Evolutionary conservation across 1,140 invertebrate species (phyloP).

Genomic region (Aphelenchoides fujianensis): DNA sequence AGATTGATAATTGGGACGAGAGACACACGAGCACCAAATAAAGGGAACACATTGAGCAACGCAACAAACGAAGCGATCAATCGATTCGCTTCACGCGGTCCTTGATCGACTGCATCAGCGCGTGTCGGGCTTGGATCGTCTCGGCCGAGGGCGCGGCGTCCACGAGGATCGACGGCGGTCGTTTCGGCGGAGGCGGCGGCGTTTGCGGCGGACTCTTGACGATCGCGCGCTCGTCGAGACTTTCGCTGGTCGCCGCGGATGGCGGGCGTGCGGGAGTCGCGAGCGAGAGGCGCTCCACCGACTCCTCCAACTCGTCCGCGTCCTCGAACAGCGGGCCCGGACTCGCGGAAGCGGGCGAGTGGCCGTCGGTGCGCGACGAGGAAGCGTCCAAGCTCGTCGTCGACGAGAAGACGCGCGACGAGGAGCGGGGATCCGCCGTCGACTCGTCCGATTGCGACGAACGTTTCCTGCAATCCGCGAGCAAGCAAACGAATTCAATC

Average conservation of each 20-base stretch:
- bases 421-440: neutral
- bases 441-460: conserved; percentile 18
- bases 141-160: conserved; percentile 18
- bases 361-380: neutral
- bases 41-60: too few species aligned
- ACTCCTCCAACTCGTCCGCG: neutral
- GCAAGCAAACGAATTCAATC: too few species aligned
- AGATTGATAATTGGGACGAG: too few species aligned
- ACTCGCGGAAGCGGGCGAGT: conserved; percentile 13
- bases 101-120: conserved; percentile 42
- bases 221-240: too few species aligned
- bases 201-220: too few species aligned
- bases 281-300: neutral
- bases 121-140: conserved; percentile 36
- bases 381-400: neutral
- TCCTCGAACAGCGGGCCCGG: neutral
- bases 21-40: too few species aligned
- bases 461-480: too few species aligned
- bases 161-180: conserved; percentile 1
- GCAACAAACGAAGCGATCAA: too few species aligned
- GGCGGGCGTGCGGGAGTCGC: neutral
- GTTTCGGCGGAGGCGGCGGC: conserved; percentile 23
- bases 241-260: too few species aligned
- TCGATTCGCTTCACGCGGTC: conserved; percentile 50
- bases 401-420: conserved; percentile 17